Base-by-base conservation (phyloP, 2,113 vertebrate species). In the Solea solea region DNA sequence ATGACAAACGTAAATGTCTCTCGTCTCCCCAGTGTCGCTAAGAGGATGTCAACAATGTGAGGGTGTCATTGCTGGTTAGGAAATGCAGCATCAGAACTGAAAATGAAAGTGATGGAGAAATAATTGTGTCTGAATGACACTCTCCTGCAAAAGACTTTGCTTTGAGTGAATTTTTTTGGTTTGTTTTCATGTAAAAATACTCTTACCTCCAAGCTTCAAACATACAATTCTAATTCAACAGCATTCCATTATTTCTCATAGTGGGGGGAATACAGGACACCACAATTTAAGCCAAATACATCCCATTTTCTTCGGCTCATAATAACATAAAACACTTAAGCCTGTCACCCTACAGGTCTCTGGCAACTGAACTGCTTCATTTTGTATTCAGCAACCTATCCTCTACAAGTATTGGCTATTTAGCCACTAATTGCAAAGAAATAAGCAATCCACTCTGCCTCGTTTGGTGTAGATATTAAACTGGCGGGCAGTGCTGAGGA, bases 371-470 rank as follows among this genome's bases (percentile, higher is more conserved):
- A 81, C 86, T 64, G 69, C 76, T 62, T 80, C 52, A 57, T 85
- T 88, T 82, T 69, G 72, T 85, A 88, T 90, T 89, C 86, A 76
- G 65, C 71, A 66, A 88, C 83, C 80, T 81, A 76, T 76, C 53
- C 15, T 52, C 55, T 70, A 72, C 76, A 65, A 72, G 72, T 68
- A 28, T 16, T 60, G 45, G 62, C 83, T 84, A 83, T 90, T 89
- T 88, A 68, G 83, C 59, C 55, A 69, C 81, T 93, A 90, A 92
- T 90, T 93, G 85, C 80, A 64, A 74, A 76, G 72, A 87, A 91
- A 90, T 85, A 84, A 89, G 87, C 79, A 90, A 88, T 90, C 87
- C 58, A 16, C 62, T 48, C 69, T 76, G 67, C 41, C 71, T 74
- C 54, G 69, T 65, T 81, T 53, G 60, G 54, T 83, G 65, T 67